phyloP scores from a whole-genome alignment of 2,113 vertebrate genomes.

The Accipiter cooperii region DNA sequence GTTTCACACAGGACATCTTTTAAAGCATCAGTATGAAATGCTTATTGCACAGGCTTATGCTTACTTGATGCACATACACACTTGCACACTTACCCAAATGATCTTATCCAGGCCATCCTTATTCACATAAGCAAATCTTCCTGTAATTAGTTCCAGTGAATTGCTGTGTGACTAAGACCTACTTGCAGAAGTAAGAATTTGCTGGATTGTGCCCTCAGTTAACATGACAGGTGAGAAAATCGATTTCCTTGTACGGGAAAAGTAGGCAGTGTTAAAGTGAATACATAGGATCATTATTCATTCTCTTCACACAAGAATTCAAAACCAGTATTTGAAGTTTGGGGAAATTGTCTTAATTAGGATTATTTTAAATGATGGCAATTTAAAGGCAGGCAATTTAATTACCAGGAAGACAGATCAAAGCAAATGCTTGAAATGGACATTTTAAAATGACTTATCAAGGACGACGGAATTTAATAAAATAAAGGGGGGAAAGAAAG shows the following conservation, averaged over 20 bases:
- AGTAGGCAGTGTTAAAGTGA: conserved; percentile 7
- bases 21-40: not conserved
- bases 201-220: conserved; percentile 9
- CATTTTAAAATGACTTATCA: conserved; percentile 31
- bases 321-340: conserved; percentile 54
- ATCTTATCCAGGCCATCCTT: not conserved
- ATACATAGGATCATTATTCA: conserved; percentile 13
- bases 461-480: conserved; percentile 32
- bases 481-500: not conserved
- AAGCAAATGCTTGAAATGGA: conserved; percentile 40
- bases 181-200: not conserved
- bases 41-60: not conserved
- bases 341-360: conserved; percentile 47
- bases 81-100: not conserved
- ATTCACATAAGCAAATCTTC: not conserved
- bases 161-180: not conserved
- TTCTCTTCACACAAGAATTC: conserved; percentile 38
- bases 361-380: conserved; percentile 44
- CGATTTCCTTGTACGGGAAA: not conserved
- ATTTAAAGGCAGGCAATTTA: conserved; percentile 48
- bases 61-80: not conserved
- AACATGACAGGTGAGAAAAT: conserved; percentile 53
- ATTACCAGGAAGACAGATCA: conserved; percentile 53
- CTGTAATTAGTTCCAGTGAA: not conserved
- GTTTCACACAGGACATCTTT: not conserved